These are phyloP conservation scores for Nephrotoma guestfalica DNA, from an alignment of 2,888 invertebrate genomes.

Conservation along the genomic window DNA sequence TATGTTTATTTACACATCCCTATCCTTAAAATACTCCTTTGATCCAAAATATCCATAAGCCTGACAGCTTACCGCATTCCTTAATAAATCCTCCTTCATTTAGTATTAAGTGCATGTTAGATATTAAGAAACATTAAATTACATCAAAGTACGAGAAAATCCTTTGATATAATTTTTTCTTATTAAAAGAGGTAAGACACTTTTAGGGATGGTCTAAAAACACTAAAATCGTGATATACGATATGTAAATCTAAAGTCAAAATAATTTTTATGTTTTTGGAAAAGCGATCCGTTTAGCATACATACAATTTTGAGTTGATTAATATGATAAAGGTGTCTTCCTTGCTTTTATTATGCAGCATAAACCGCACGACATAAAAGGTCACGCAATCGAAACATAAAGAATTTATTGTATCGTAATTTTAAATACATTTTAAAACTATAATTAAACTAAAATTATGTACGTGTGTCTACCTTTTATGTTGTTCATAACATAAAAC, in stretches of 20 bases:
- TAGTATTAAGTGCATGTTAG: slow-evolving; percentile 32
- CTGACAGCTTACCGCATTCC: slow-evolving; percentile 41
- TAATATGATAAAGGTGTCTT: neutral
- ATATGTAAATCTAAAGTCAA: too few relatives aligned
- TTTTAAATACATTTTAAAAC: neutral
- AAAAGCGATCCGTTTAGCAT: neutral
- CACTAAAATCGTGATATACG: neutral
- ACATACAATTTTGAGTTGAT: neutral
- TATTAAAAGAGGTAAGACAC: neutral
- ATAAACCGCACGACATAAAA: neutral
- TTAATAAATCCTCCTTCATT: slow-evolving; percentile 39
- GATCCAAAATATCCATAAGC: slow-evolving; percentile 35
- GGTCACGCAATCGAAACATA: neutral
- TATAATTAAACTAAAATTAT: neutral
- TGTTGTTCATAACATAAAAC: neutral
- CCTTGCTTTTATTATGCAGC: neutral
- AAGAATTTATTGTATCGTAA: neutral
- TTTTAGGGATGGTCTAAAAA: neutral
- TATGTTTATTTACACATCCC: slow-evolving; percentile 1
- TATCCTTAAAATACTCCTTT: slow-evolving; percentile 15
- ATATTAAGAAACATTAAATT: neutral
- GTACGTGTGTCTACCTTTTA: neutral
- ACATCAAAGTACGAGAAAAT: neutral
- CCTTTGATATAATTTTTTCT: neutral
- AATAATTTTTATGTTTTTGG: too few relatives aligned